Base-by-base conservation (phyloP, 2,113 vertebrate species). In the Emydura subglobosa region DNA sequence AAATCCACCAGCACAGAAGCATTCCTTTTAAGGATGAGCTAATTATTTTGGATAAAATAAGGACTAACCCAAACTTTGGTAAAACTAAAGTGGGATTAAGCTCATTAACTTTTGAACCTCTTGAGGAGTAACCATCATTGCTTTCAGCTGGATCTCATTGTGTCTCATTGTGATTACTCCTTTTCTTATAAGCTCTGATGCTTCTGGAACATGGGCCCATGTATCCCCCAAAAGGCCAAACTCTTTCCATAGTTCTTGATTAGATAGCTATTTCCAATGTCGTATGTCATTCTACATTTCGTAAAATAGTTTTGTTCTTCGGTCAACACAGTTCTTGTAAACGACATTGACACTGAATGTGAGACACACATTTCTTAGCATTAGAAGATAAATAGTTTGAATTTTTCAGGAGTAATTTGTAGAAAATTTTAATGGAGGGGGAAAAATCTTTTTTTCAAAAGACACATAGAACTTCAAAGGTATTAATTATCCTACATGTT, bases 401-500 rank as follows among this genome's bases (percentile, higher is more conserved):
- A 65, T 55, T 95, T 94, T 87, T 94, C 68, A 88, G 29, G n/a
- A 82, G 65, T 72, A 97, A 91, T 21, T 95, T 74, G 19, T 87
- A 76, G 86, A 68, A 93, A 92, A 93, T 93, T 93, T 34, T 91
- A 96, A 96, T 59, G 54, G 79, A 86, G 94, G 96, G 95, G 96
- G 96, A 78, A 94, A 94, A 83, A 57, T 11, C 22, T 81, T 87
- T 4, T 86, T 95, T 95, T 90, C n/a, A 82, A 74, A 86, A 93
- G 86, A 95, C 55, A 85, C 91, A 88, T 2, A 53, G 89, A 95
- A 87, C 76, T 59, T 87, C 61, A 94, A 90, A 96, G 82, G 88
- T 97, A 97, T 94, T 98, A 97, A 96, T 98, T 97, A 96, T 96
- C 53, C 93, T 93, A 96, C 96, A 92, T 91, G 92, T 98, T 86